Base-by-base conservation (phyloP, 2,113 vertebrate genomes). In the Pachyramphus minor region DNA sequence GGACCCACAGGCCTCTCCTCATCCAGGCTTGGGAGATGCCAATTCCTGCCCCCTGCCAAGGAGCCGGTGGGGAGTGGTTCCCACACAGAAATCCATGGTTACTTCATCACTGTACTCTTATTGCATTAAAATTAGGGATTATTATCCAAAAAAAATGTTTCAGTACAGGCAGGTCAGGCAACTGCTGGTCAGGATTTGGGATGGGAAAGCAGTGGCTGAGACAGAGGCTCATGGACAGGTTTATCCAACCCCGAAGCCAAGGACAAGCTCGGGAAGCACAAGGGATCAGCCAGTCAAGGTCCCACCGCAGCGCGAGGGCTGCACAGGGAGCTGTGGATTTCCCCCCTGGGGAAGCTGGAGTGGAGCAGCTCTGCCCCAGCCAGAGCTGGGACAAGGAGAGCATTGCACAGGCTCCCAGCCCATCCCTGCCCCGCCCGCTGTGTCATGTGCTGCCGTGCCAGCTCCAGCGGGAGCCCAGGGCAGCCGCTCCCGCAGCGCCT, bases 301-400 rank as follows among this genome's bases (percentile, higher is more conserved):
- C 33, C 18, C 8, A 42, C 30, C 2, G 11, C 82, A 44, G 50
- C 27, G 15, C 0, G 17, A 80, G 37, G 21, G 39, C 56, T 49
- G 3, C 0, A 8, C 24, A 7, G 0, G 0, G 6, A 76, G 63
- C 76, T 4, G 2, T 0, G 5, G 14, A 10, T 31, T 22, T 7
- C 18, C 19, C 81, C 6, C 3, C 5, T 12, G 19, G 0, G 9
- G 28, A 22, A 33, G 23, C 3, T 17, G 47, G 6, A 71, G 19
- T 2, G 19, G 92, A 58, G 67, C 78, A 68, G 14, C 72, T 4
- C 52, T 5, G 21, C 58, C 8, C n/a, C 5, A 44, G 76, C 14
- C 73, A 39, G 73, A 31, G 73, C 80, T 35, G 64, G 80, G 23
- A 84, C 56, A 35, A 39, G 58, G 50, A 5, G 42, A 20, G 28